phyloP scores from a whole-genome alignment of 2,113 vertebrate genomes.

The Sinocyclocheilus anshuiensis region DNA sequence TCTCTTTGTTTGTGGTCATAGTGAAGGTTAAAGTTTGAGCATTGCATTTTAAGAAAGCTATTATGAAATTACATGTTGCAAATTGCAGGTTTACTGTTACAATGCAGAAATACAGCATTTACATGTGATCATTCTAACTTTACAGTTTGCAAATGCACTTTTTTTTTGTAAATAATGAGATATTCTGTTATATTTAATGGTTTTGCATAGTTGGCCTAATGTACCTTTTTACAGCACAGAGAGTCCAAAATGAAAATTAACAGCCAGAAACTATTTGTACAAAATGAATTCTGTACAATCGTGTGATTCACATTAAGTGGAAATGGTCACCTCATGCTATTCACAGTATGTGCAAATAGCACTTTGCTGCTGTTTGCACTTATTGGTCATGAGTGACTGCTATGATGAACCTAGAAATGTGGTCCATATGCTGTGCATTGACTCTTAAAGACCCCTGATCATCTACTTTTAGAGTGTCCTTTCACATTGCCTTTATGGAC shows the following conservation, averaged over 20 bases:
- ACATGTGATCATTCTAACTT: not conserved
- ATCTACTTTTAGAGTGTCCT: not conserved
- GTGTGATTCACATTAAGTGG: conserved; percentile 11
- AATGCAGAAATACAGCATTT: not conserved
- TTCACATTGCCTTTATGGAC: not conserved
- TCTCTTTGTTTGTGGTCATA: not conserved
- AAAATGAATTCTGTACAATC: not conserved
- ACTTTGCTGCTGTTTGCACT: conserved; percentile 33
- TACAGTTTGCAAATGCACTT: not conserved
- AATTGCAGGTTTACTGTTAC: not conserved
- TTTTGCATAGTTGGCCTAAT: conserved; percentile 21
- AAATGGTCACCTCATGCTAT: conserved; percentile 38
- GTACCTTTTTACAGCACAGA: not conserved
- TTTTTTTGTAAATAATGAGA: not conserved
- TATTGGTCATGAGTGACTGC: conserved; percentile 22
- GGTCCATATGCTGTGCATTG: conserved; percentile 20
- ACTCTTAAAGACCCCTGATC: conserved; percentile 8
- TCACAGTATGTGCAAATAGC: conserved; percentile 26
- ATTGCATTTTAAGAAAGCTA: not conserved
- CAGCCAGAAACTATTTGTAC: conserved; percentile 22
- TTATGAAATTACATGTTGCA: not conserved
- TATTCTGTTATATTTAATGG: not conserved
- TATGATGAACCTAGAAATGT: conserved; percentile 17
- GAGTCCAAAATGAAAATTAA: conserved; percentile 17
- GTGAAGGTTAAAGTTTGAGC: not conserved